phyloP scores from a whole-genome alignment of 2,113 vertebrate genomes.

The Patagioenas fasciata region DNA sequence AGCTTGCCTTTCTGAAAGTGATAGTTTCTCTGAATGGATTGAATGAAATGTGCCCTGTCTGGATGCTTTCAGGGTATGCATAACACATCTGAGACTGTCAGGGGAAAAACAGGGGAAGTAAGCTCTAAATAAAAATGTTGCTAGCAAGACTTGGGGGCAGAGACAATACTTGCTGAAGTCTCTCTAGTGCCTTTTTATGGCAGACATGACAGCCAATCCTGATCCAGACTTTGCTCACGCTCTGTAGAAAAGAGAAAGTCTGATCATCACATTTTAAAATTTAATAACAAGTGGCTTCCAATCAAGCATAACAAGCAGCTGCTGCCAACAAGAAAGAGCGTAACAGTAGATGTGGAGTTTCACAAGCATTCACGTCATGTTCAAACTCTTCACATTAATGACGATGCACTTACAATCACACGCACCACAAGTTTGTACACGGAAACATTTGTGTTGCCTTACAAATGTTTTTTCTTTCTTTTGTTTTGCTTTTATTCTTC shows the following conservation, averaged over 20 bases:
- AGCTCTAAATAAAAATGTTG: constrained; percentile 36
- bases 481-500: constrained; percentile 46
- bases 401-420: constrained; percentile 65
- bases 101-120: constrained; percentile 37
- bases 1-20: not conserved
- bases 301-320: constrained; percentile 74
- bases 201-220: constrained; percentile 89
- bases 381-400: constrained; percentile 54
- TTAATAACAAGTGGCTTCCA: constrained; percentile 73
- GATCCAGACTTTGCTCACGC: constrained; percentile 87
- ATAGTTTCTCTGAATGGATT: not conserved
- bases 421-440: constrained; percentile 64
- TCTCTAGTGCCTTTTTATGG: constrained; percentile 82
- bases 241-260: constrained; percentile 89
- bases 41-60: constrained; percentile 45
- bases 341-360: constrained; percentile 39
- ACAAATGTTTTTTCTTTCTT: constrained; percentile 55
- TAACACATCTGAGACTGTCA: constrained; percentile 25
- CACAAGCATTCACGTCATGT: constrained; percentile 67
- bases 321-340: constrained; percentile 71
- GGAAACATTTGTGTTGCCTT: constrained; percentile 67
- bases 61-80: constrained; percentile 38
- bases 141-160: constrained; percentile 70
- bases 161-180: constrained; percentile 84
- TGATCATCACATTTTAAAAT: constrained; percentile 83